Base-by-base conservation (phyloP, 23 tunicate genomes). In the Botrylloides violaceus region DNA sequence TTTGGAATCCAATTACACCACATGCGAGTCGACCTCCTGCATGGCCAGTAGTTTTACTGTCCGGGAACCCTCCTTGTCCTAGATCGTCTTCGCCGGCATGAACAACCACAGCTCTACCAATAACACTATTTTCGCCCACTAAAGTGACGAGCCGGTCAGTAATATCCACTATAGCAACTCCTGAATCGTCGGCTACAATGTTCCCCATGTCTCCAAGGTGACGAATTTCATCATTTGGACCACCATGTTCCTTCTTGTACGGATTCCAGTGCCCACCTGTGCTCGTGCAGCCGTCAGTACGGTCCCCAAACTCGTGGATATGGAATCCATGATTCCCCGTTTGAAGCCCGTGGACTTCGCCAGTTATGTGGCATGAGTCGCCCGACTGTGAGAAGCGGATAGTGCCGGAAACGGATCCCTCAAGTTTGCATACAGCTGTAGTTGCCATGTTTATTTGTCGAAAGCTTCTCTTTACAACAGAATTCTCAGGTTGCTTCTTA, bases 21-120 rank as follows among this genome's bases (percentile, higher is more conserved):
- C 97, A 90, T 36, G 97, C 91, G 39, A 90, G 61, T 38, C 97
- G 68, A 0, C 72, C 97, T 25, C 97, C 97, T 12, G 97, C 97
- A 61, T 90, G 90, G 2, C 97, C 97, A 49, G 97, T 90, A 32
- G 84, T 90, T 66, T 78, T 75, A 81, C 86, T 80, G 33, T 90
- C 90, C 19, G 68, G 58, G 59, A 59, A 62, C 3, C 85, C 85
- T n/a, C 90, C 90, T 25, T 28, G 55, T 1, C 97, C 97, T 36
- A 83, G 80, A 59, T 90, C 97, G 60, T 90, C 97, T 49, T 57
- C 85, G 49, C 56, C 97, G 22, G 85, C 90, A 47, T 90, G 97
- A 5, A 90, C 97, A n/a, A 90, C 97, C 29, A 90, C 81, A 26
- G 97, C 90, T 49, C 97, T 74, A 61, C 97, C 97, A 1, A 90